Evolutionary conservation across 37 sponge, comb jelly and placozoan species (phyloP), one percentile per base, ranked within the genome.

Genomic region (Sycon ciliatum): DNA sequence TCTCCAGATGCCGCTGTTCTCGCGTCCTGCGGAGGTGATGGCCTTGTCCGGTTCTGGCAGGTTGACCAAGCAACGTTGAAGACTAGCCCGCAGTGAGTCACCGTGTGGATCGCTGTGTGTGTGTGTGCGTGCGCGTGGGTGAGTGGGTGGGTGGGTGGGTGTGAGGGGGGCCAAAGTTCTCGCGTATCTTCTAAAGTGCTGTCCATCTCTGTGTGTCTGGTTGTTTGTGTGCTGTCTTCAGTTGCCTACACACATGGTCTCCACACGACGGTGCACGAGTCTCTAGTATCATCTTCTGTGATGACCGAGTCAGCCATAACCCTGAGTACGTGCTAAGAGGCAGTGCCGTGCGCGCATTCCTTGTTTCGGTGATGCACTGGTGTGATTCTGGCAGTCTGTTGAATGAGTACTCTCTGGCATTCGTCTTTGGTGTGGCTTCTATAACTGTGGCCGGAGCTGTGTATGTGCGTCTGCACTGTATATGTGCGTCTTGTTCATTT

Each of bases 1-100:
- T 84, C 92, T 36, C 88, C 92, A 29, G 92, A 87, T 82, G 92
- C 79, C 23, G 49, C 56, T 72, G 88, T 87, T 29, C 72, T 91
- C 32, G 92, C 92, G 36, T 84, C 92, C 27, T 74, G 82, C 33
- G 55, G 85, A 28, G 65, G 73, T 31, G 92, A 91, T 78, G 92
- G 92, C 0, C 82, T 75, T 74, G 82, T 91, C 40, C 83, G 81
- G 58, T 91, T 91, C 71, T 91, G 92, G 92, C 57, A 77, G 36
- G 65, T 91, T 56, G 38, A 71, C 42, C 67, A 32, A 65, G 78
- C 74, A 3, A 60, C 42, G 32, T 35, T 16, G 39, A 55, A 60
- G 20, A 26, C 56, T 13, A 38, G 36, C 37, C 69, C 82, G 35
- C 72, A 67, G 81, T 79, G 56, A 61, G n/a, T 20, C 16, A 49